Percentiles rank a stretch among this genome's conserved stretches.
phyloP scores from a whole-genome alignment of 2,888 invertebrate genomes.

The Pterostichus madidus region DNA sequence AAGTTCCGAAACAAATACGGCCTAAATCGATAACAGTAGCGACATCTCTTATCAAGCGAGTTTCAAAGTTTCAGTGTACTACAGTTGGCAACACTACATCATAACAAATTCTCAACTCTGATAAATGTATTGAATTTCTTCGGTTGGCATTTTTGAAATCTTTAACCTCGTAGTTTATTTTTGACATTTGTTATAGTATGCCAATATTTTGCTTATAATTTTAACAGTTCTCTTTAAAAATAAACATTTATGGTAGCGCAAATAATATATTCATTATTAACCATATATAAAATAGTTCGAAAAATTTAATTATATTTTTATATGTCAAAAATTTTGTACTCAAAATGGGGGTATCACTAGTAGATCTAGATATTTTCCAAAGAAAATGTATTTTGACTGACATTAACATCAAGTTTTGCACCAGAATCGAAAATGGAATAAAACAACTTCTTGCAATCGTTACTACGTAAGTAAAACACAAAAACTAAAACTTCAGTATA shows the following conservation, averaged over 20 bases:
- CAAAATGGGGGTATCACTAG: slow-evolving; percentile 62
- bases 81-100: no score
- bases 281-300: no score
- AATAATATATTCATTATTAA: not conserved
- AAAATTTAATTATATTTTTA: not conserved
- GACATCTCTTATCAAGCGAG: no score
- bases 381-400: slow-evolving; percentile 75
- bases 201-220: not conserved
- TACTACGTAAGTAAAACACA: slow-evolving; percentile 74
- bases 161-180: no score
- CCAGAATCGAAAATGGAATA: slow-evolving; percentile 76
- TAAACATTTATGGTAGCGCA: not conserved
- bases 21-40: no score
- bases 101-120: no score
- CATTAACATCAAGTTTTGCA: slow-evolving; percentile 75
- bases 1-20: no score
- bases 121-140: not conserved
- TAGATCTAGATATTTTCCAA: slow-evolving; percentile 73
- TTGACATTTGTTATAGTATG: not conserved
- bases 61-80: no score
- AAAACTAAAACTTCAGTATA: no score
- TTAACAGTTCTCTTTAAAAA: not conserved
- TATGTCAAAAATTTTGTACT: no score
- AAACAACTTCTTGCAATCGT: slow-evolving; percentile 76
- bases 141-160: no score